Evolutionary conservation across 2,888 invertebrate genomes (phyloP).

Genomic region (Drosophila pseudotakahashii): DNA sequence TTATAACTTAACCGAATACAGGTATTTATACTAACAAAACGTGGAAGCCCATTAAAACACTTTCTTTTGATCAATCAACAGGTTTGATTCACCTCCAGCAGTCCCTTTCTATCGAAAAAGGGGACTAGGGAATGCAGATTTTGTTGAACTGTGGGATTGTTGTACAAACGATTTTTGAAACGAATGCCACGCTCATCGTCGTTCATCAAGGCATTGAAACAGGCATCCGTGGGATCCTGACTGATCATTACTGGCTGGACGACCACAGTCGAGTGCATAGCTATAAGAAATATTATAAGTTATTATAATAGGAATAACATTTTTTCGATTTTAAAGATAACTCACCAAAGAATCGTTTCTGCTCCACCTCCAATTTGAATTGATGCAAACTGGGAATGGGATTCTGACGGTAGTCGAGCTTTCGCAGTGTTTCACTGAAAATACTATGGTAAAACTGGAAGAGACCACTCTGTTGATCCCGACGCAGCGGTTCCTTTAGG

Average conservation of each 20-base stretch:
- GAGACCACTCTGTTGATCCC: conserved; percentile 75
- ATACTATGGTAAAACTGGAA: conserved; percentile 79
- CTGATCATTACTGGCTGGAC: conserved; percentile 82
- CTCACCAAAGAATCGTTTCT: conserved; percentile 81
- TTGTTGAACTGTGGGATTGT: conserved; percentile 80
- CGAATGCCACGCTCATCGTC: conserved; percentile 80
- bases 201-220: conserved; percentile 81
- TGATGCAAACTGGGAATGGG: conserved; percentile 80
- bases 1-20: not conserved
- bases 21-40: not conserved
- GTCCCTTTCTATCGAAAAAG: conserved; percentile 78
- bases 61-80: not conserved
- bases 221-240: conserved; percentile 81
- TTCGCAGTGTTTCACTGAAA: conserved; percentile 68
- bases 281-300: conserved; percentile 48
- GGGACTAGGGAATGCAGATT: conserved; percentile 81
- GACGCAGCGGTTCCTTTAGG: conserved; percentile 75
- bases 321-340: accelerated
- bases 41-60: not conserved
- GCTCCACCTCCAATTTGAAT: conserved; percentile 75
- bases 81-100: conserved; percentile 79
- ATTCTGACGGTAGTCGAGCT: conserved; percentile 68
- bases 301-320: not conserved
- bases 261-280: conserved; percentile 78
- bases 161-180: conserved; percentile 80